Conservation (phyloP, 2,797 vertebrate genomes). For the Loriculus beryllinus region DNA sequence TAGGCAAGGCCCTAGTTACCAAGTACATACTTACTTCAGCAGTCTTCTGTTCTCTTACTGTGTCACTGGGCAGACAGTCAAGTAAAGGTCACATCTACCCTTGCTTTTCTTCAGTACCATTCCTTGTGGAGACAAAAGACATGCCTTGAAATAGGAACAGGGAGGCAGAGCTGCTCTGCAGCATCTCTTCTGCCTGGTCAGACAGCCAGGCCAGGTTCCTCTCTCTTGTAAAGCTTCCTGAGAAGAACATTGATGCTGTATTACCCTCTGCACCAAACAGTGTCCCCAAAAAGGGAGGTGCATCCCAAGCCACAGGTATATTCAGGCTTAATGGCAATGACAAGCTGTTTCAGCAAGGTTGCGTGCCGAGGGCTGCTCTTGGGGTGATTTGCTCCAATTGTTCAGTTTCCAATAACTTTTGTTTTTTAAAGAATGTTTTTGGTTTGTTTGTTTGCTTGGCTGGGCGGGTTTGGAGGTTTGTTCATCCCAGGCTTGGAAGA, state of each 20-base stretch:
- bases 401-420: not conserved
- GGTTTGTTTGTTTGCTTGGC: not conserved
- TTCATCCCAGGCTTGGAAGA: not conserved
- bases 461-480: not conserved
- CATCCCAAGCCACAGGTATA: not conserved
- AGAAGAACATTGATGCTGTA: not conserved
- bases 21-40: not conserved
- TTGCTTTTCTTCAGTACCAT: not conserved
- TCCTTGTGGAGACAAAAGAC: not conserved
- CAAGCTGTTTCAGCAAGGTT: not conserved
- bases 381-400: not conserved
- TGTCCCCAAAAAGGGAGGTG: not conserved
- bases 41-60: not conserved
- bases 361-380: not conserved
- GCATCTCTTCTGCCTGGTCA: not conserved
- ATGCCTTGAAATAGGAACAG: not conserved
- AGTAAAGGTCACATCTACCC: not conserved
- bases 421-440: not conserved
- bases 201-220: not conserved
- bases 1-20: not conserved
- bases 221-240: not conserved
- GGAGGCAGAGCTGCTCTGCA: not conserved
- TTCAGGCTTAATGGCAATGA: not conserved
- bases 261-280: not conserved
- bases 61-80: not conserved